Evolutionary conservation across 1,140 invertebrate species (phyloP), one percentile per base, ranked within the genome.

Genomic region (Lethrus apterus): DNA sequence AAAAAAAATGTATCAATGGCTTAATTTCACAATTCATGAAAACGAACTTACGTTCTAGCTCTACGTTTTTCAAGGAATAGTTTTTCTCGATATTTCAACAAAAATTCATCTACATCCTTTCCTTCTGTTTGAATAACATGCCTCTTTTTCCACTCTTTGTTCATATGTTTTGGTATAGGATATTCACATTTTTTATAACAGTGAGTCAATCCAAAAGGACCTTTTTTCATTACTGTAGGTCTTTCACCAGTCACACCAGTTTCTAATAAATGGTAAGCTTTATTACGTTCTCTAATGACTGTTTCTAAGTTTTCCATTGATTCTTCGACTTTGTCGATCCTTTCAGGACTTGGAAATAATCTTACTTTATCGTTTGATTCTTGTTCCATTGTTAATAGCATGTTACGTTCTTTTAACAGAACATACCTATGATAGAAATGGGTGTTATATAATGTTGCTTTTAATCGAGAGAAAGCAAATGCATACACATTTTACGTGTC

Each of bases 301-400:
- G 72, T 69, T 70, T 98, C 89, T 33, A 99, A 68, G 70, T 98
- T 96, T 52, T 83, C 75, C 96, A 99, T 99, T 21, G 93, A 96
- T 52, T 91, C 86, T 68, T 93, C 78, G 1, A 95, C 89, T 76
- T 96, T 97, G 64, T 97, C 92, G 34, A 97, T 74, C 62, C 96
- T 76, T 71, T 99, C 95, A 18, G 93, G 92, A 75, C 83, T 96
- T 8, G 94, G 90, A 68, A 98, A 91, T n/a, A 85, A 51, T 65
- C 78, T 69, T 24, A 65, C 67, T 59, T 82, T 70, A 48, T 77
- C 63, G 36, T 83, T 83, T 60, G 78, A 85, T 60, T 84, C 84
- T 47, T 89, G 75, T 71, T 97, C 85, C 94, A 98, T 96, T 11
- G 96, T 98, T 34, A 94, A 65, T 4, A 99, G 70, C 93, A 98